These are phyloP conservation scores for Rhodophaea formosa DNA, from an alignment of 2,888 invertebrate genomes.

Conservation along the genomic window DNA sequence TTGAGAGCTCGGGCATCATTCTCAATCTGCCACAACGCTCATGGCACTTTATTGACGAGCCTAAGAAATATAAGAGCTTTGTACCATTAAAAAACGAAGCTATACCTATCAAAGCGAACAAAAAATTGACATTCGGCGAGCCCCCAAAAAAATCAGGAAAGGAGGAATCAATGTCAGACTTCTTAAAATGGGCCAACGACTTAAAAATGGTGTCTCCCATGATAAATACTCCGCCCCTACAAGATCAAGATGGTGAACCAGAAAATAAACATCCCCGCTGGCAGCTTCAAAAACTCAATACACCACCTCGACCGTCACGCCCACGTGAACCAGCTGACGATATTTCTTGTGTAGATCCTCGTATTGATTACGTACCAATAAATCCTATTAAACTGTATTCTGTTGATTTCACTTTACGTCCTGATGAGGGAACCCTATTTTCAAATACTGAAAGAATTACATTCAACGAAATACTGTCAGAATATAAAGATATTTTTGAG, in stretches of 20 bases:
- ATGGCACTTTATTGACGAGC: constrained; percentile 27
- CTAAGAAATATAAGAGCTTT: background rate
- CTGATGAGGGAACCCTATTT: constrained; percentile 19
- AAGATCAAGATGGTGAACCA: constrained; percentile 4
- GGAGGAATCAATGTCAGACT: too few species aligned
- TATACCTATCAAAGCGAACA: too few species aligned
- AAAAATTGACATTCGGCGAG: too few species aligned
- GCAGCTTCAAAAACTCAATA: constrained; percentile 12
- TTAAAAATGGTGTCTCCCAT: constrained; percentile 18
- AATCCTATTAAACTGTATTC: constrained; percentile 21
- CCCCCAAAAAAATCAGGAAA: too few species aligned
- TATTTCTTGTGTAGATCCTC: constrained; percentile 17
- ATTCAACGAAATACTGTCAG: constrained; percentile 16
- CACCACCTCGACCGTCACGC: constrained; percentile 15
- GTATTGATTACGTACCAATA: constrained; percentile 24
- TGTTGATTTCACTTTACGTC: constrained; percentile 24
- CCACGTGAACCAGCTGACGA: constrained; percentile 18
- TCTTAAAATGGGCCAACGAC: too few species aligned
- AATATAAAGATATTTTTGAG: constrained; percentile 19
- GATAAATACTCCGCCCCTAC: constrained; percentile 6
- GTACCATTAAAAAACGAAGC: too few species aligned
- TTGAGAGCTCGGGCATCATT: constrained; percentile 24
- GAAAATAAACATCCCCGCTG: constrained; percentile 5
- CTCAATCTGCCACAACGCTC: constrained; percentile 23
- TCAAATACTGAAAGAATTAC: constrained; percentile 7